Evolutionary conservation across 2,888 invertebrate genomes (phyloP).

Genomic region (Lasioglossum vierecki): DNA sequence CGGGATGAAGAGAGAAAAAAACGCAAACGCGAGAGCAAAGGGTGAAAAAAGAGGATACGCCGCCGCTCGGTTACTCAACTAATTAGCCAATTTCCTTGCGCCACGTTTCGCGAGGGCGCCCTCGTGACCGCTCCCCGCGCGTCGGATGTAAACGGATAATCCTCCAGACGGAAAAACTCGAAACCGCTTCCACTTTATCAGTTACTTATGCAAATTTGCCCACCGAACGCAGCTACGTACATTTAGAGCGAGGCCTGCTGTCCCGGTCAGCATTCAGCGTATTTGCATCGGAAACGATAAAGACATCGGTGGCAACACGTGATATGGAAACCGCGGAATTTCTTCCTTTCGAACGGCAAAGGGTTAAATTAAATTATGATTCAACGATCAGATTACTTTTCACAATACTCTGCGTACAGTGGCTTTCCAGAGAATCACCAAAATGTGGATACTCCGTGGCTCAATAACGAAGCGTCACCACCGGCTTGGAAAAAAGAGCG

Average conservation of each 20-base stretch:
- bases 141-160: slow-evolving; percentile 40
- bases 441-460: neutral
- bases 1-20: neutral
- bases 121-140: slow-evolving; percentile 8
- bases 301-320: neutral
- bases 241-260: slow-evolving; percentile 20
- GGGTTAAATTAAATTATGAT: too few relatives aligned
- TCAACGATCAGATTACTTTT: neutral
- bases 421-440: neutral
- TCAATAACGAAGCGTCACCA: neutral
- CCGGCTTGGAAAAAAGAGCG: neutral
- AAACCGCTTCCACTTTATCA: slow-evolving; percentile 50
- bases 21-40: neutral
- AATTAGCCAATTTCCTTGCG: slow-evolving; percentile 57
- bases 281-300: slow-evolving; percentile 10
- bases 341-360: too few relatives aligned
- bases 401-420: neutral
- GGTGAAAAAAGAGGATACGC: slow-evolving; percentile 6
- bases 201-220: slow-evolving; percentile 52
- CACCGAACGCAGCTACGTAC: slow-evolving; percentile 9
- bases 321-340: neutral
- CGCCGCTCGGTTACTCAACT: slow-evolving; percentile 29
- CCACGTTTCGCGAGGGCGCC: slow-evolving; percentile 27
- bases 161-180: slow-evolving; percentile 35
- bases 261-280: neutral